Percentiles rank a stretch among this genome's conserved stretches.
Evolutionary conservation across 2,888 invertebrate genomes (phyloP).

Genomic region (Isotomurus palustris): DNA sequence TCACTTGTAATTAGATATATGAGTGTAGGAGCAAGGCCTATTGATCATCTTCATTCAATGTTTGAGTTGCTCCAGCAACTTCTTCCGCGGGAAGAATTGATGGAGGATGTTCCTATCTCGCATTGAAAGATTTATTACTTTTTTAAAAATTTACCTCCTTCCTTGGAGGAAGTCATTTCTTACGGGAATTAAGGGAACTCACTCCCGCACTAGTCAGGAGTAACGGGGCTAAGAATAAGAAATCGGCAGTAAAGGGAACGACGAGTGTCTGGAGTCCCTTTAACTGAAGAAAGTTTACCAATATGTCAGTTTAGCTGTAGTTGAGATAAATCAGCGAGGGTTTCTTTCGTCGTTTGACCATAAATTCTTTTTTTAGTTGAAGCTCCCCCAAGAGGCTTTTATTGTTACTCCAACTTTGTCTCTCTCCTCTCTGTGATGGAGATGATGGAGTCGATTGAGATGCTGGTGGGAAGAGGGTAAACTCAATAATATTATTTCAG

Average conservation of each 20-base stretch:
- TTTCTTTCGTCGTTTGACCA: constrained; percentile 35
- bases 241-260: constrained; percentile 10
- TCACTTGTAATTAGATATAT: background rate
- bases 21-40: background rate
- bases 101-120: background rate
- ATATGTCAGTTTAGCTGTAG: constrained; percentile 14
- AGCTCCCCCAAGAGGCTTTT: background rate
- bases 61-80: background rate
- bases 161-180: too few species aligned
- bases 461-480: too few species aligned
- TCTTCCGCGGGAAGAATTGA: background rate
- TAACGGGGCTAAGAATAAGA: too few species aligned
- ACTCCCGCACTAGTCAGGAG: too few species aligned
- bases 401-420: too few species aligned
- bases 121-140: constrained; percentile 1
- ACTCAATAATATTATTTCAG: too few species aligned
- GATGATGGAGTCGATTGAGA: too few species aligned
- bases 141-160: background rate
- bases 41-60: constrained; percentile 2
- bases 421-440: background rate
- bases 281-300: constrained; percentile 30
- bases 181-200: too few species aligned
- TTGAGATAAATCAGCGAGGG: constrained; percentile 38
- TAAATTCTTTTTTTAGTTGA: constrained; percentile 37
- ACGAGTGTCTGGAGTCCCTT: too few species aligned